A percentile compares a stretch with the other conserved stretches of the same genome.
phyloP scores from a whole-genome alignment of 2,888 invertebrate species.

The Drosophila subsilvestris region DNA sequence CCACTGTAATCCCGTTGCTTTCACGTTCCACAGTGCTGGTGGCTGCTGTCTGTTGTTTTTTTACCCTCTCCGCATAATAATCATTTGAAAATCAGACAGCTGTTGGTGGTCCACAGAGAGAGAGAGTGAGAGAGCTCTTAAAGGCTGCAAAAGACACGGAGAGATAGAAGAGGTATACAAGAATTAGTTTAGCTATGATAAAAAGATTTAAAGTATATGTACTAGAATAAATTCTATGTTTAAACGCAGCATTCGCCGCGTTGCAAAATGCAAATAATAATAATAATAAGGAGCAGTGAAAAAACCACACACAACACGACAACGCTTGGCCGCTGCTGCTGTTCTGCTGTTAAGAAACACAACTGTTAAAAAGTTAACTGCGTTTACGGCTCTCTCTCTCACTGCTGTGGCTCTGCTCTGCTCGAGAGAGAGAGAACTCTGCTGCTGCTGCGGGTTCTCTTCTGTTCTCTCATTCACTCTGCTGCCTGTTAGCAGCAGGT shows the following conservation, averaged over 20 bases:
- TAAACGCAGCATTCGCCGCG: slow-evolving; percentile 49
- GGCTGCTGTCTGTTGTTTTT: background rate
- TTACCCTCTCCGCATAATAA: background rate
- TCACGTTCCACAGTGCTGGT: background rate
- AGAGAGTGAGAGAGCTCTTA: background rate
- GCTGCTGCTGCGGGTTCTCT: slow-evolving; percentile 11
- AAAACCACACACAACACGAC: slow-evolving; percentile 36
- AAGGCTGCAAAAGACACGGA: background rate
- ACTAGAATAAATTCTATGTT: slow-evolving; percentile 33
- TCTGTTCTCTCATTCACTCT: slow-evolving; percentile 4
- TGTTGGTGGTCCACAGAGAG: slow-evolving; percentile 13
- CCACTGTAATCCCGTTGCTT: background rate
- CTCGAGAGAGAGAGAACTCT: slow-evolving; percentile 8
- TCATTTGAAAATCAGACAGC: slow-evolving; percentile 4
- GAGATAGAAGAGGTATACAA: background rate
- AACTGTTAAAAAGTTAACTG: background rate
- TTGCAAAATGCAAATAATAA: slow-evolving; percentile 54
- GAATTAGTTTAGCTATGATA: background rate
- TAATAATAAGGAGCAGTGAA: slow-evolving; percentile 57
- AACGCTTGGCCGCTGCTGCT: slow-evolving; percentile 33
- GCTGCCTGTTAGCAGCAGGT: slow-evolving; percentile 57
- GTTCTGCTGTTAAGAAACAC: slow-evolving; percentile 40
- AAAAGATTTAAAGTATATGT: background rate
- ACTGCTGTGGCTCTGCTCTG: slow-evolving; percentile 11
- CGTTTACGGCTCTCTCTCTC: background rate